phyloP scores from a whole-genome alignment of 2,113 vertebrate species.

The Carlito syrichta region DNA sequence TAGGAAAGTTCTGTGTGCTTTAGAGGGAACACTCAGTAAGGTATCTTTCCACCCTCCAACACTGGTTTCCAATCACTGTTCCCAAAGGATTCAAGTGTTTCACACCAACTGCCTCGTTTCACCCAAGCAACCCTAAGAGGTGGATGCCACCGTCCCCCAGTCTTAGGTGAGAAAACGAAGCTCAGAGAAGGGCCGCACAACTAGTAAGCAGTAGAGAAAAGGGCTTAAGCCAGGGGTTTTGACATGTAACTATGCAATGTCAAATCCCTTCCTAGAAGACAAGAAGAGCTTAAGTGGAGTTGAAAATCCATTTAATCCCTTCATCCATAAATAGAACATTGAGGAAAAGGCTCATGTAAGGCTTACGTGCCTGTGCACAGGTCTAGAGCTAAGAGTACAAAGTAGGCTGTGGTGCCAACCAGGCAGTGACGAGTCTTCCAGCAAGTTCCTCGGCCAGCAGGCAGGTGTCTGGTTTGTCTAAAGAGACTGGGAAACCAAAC shows the following conservation, averaged over 20 bases:
- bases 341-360: not conserved
- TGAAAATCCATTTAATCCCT: slow-evolving; percentile 21
- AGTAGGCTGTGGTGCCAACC: not conserved
- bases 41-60: not conserved
- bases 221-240: not conserved
- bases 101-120: not conserved
- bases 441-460: not conserved
- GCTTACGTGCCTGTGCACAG: not conserved
- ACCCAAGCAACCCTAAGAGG: too few species aligned
- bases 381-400: not conserved
- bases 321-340: not conserved
- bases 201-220: not conserved
- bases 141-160: accelerated
- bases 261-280: not conserved
- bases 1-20: not conserved
- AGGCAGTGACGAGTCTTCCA: not conserved
- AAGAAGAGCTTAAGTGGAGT: not conserved
- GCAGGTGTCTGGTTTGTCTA: not conserved
- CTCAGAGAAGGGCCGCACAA: not conserved
- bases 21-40: not conserved
- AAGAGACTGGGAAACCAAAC: not conserved
- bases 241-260: not conserved
- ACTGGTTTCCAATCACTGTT: not conserved
- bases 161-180: not conserved
- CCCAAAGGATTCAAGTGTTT: not conserved